Base-by-base conservation (phyloP, 2,113 vertebrate genomes). In the Tragulus kanchil region DNA sequence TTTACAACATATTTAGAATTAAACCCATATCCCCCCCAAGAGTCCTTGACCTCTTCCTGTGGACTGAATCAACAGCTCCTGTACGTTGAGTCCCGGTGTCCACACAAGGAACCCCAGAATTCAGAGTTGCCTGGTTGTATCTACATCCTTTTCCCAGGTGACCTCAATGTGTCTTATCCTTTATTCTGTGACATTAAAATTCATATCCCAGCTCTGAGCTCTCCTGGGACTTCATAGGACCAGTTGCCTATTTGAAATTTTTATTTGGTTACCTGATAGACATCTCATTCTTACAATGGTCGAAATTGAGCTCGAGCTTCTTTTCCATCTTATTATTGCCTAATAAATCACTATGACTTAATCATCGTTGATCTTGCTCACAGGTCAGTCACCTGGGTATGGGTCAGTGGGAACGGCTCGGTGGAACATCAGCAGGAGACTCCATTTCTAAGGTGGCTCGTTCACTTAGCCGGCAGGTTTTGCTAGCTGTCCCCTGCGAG, bases 101-200 rank as follows among this genome's bases (percentile, higher is more conserved):
- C 62, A 77, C 23, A 31, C 17, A 31, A 64, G 82, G 75, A n/a
- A 48, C 23, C 45, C 85, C 81, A 84, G 85, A 61, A 84, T 54
- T 61, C 85, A 92, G 88, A 95, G 48, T 25, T 59, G 67, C 58
- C 36, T 86, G 14, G n/a, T 89, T 26, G 28, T 4, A 85, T 78
- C 16, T 85, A 52, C 25, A 17, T 8, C n/a, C 50, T 85, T 90
- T 90, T 31, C 73, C 48, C 26, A 71, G 48, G 69, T 45, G 75
- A 85, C 36, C 79, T 67, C 85, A 77, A 67, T 36, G 31, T 25
- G 8, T 78, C 48, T 56, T 75, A 31, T 42, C 84, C 45, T 94
- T 83, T 77, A 90, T 64, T 93, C 45, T 91, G 58, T 85, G 52
- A 88, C 83, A 82, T 67, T 96, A 85, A 85, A 92, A 77, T 88